Evolutionary conservation across 2,888 invertebrate species (phyloP), one percentile per base, ranked within the genome.

Genomic region (Cyrtodaria siliqua): DNA sequence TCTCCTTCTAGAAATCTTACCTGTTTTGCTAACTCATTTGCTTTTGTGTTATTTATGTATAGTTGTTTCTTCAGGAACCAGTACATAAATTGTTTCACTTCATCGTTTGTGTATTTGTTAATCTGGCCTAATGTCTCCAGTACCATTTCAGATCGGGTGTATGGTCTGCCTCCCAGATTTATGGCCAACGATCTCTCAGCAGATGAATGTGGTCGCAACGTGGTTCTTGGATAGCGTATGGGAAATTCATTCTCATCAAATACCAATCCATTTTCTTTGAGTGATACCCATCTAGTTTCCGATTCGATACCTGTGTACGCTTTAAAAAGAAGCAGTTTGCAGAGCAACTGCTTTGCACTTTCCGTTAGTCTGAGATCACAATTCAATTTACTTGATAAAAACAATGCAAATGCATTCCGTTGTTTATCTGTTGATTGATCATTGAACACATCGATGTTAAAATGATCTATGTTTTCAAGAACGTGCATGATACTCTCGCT

Each of bases 301-400:
- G 20, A 38, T 1, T 20, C 3, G 8, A 20, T 20, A 1, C 49
- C 49, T 49, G 9, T 33, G 6, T 33, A 49, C 20, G 29, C 49
- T 50, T 61, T 61, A 23, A 61, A 61, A 0, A 61, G 38, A 23
- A 49, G 16, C 16, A 61, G 14, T 24, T 33, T 33, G n/a, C 18
- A 33, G 6, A 33, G 33, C 6, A 33, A 12, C 4, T 33, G 12
- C 6, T 4, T 33, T 33, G 33, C 33, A 8, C 12, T 33, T 12
- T 33, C 33, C 12, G 33, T 8, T n/a, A n/a, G n/a, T n/a, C n/a
- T n/a, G 12, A 33, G 4, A 33, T 33, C 33, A 33, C 33, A 4
- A 33, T 4, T 33, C 33, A 33, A 12, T 12, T 33, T 33, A 33
- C 33, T 12, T 33, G 33, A 33, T 12, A 33, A 8, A 12, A 33